Evolutionary conservation across 2,888 invertebrate genomes (phyloP).

Genomic region (Conistra vaccinii): DNA sequence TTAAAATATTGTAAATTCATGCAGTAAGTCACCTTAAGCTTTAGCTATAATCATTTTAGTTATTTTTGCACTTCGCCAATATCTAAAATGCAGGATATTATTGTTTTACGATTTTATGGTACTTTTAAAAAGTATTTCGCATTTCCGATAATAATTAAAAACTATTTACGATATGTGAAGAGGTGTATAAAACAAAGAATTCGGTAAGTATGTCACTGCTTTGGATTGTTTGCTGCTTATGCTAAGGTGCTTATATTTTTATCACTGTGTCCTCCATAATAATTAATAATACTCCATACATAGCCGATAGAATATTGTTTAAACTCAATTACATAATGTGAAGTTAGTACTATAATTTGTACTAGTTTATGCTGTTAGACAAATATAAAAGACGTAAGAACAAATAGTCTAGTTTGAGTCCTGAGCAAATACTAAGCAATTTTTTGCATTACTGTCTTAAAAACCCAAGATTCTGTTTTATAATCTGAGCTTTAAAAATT

Average conservation of each 20-base stretch:
- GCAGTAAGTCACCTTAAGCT: slow-evolving; percentile 23
- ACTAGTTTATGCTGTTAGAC: slow-evolving; percentile 4
- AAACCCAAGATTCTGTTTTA: too few relatives aligned
- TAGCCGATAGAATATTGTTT: slow-evolving; percentile 21
- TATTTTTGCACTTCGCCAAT: slow-evolving; percentile 13
- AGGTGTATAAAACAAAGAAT: slow-evolving; percentile 35
- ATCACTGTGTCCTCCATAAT: slow-evolving; percentile 26
- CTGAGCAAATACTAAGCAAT: slow-evolving; percentile 2
- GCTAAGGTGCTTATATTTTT: slow-evolving; percentile 32
- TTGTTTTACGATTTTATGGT: slow-evolving; percentile 29
- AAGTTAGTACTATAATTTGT: neutral
- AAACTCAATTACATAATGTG: slow-evolving; percentile 1
- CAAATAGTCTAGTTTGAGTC: slow-evolving; percentile 15
- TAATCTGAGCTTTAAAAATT: too few relatives aligned
- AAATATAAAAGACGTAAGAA: slow-evolving; percentile 1
- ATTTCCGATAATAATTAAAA: slow-evolving; percentile 28
- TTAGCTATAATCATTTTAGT: slow-evolving; percentile 23
- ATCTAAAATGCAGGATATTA: slow-evolving; percentile 9
- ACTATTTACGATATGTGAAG: slow-evolving; percentile 11
- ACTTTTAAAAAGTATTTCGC: slow-evolving; percentile 20
- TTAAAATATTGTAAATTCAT: slow-evolving; percentile 42
- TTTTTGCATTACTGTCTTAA: neutral
- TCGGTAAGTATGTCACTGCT: slow-evolving; percentile 35
- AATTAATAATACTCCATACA: slow-evolving; percentile 16
- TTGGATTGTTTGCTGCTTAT: slow-evolving; percentile 31